Evolutionary conservation across 2,888 invertebrate genomes (phyloP).

Genomic region (Oasisia sp.): DNA sequence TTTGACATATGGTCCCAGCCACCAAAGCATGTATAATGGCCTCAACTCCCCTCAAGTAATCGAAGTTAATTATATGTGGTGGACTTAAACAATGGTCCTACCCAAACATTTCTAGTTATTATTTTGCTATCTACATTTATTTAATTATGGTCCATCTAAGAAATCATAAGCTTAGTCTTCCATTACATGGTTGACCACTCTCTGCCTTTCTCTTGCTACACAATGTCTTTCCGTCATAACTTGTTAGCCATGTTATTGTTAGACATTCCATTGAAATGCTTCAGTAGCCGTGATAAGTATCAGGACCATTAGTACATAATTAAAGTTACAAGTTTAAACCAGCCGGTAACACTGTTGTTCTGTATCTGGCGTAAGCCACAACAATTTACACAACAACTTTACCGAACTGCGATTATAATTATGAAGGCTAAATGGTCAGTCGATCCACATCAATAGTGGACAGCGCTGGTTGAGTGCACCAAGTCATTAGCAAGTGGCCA

Average conservation of each 20-base stretch:
- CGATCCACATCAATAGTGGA: neutral
- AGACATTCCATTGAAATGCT: neutral
- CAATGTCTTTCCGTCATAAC: constrained; percentile 17
- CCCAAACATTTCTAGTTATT: neutral
- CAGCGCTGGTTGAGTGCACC: neutral
- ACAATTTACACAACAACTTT: neutral
- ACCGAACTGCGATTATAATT: neutral
- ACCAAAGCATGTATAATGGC: neutral
- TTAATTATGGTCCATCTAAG: neutral
- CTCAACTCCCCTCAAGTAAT: neutral
- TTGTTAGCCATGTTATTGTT: constrained; percentile 19
- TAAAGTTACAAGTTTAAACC: constrained; percentile 22
- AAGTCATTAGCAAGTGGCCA: neutral
- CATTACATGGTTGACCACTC: neutral
- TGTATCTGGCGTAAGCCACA: neutral
- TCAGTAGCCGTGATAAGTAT: constrained; percentile 14
- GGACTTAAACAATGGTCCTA: neutral
- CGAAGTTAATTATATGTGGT: neutral
- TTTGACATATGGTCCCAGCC: constrained; percentile 24
- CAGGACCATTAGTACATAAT: neutral
- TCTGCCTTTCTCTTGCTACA: neutral
- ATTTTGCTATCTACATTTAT: neutral
- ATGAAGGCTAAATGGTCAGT: constrained; percentile 21
- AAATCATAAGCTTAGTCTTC: neutral
- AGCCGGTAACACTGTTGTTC: neutral